phyloP scores from a whole-genome alignment of 1,140 invertebrate genomes.

The Euura saliciscinereae region DNA sequence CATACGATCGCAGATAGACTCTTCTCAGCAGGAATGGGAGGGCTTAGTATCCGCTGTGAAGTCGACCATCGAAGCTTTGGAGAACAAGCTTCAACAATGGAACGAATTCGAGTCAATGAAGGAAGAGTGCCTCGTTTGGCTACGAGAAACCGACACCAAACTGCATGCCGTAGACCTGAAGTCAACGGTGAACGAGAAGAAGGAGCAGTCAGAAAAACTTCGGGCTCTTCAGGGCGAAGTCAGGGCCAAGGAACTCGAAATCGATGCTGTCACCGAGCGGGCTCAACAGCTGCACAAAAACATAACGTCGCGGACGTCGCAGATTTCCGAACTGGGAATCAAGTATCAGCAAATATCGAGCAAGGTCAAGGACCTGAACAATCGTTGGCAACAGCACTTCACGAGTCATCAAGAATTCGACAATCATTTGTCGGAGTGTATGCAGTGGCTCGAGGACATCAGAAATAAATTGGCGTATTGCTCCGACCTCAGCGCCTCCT shows the following conservation, averaged over 20 bases:
- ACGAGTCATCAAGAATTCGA: slow-evolving; percentile 88
- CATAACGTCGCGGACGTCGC: slow-evolving; percentile 67
- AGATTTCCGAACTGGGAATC: slow-evolving; percentile 85
- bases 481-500: slow-evolving; percentile 78
- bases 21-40: slow-evolving; percentile 90
- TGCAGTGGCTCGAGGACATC: slow-evolving; percentile 84
- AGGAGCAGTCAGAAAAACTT: slow-evolving; percentile 80
- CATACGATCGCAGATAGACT: slow-evolving; percentile 84
- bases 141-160: slow-evolving; percentile 85
- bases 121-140: slow-evolving; percentile 86
- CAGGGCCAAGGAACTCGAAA: slow-evolving; percentile 88
- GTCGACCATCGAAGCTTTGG: slow-evolving; percentile 77
- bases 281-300: slow-evolving; percentile 84
- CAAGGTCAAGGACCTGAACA: slow-evolving; percentile 89
- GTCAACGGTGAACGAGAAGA: slow-evolving; percentile 81
- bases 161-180: slow-evolving; percentile 90
- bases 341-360: slow-evolving; percentile 90
- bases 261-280: slow-evolving; percentile 89
- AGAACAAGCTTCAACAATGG: slow-evolving; percentile 88
- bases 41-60: slow-evolving; percentile 77
- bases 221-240: slow-evolving; percentile 86
- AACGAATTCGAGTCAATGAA: slow-evolving; percentile 88
- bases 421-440: slow-evolving; percentile 78
- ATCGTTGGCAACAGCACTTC: slow-evolving; percentile 92
- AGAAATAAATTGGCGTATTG: slow-evolving; percentile 85